A percentile compares a stretch with the other conserved stretches of the same genome.
Evolutionary conservation across 2,797 vertebrate species (phyloP).

Genomic region (Poecilia gillii): DNA sequence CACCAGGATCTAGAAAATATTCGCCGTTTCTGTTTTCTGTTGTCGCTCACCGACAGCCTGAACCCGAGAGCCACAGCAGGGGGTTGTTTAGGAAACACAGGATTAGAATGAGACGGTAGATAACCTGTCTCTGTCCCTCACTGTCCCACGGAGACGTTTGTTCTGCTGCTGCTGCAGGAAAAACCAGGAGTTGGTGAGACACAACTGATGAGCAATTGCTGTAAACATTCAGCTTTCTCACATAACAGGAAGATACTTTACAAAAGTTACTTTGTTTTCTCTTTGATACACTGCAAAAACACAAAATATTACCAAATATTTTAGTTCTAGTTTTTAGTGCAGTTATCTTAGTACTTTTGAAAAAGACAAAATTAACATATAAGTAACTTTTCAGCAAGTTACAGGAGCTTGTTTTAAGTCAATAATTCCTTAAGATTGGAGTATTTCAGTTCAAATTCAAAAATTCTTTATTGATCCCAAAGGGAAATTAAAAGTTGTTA

Average conservation of each 20-base stretch:
- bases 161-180: slow-evolving; percentile 2
- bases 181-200: background rate
- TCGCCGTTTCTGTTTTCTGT: background rate
- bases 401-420: no score
- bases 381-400: no score
- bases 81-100: background rate
- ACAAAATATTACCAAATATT: no score
- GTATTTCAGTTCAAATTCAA: no score
- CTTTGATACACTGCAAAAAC: no score
- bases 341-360: no score
- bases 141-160: slow-evolving; percentile 23
- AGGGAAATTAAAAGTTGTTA: no score
- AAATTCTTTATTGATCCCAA: no score
- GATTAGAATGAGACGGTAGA: background rate
- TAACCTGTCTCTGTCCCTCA: slow-evolving; percentile 9
- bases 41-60: background rate
- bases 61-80: background rate
- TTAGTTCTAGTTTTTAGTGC: no score
- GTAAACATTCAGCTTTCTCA: background rate
- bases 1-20: background rate
- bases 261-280: background rate
- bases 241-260: background rate
- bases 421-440: no score
- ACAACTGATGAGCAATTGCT: background rate
- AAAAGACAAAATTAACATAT: no score